Evolutionary conservation across 1,140 invertebrate species (phyloP).

Genomic region (Eueides isabella): DNA sequence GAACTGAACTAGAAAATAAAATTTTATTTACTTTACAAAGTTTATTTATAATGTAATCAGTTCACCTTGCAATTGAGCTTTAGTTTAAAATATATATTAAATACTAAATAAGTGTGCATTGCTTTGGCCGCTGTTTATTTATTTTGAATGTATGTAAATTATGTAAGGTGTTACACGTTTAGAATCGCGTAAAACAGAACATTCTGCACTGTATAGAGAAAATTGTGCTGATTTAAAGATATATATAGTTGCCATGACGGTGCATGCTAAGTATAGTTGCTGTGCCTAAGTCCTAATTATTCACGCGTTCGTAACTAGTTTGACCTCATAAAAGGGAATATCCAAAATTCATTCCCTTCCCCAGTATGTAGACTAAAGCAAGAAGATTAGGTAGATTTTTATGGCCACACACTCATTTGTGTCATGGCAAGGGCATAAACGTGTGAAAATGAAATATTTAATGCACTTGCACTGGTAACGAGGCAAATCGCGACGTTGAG

Average conservation of each 20-base stretch:
- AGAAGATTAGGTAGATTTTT: too few species aligned
- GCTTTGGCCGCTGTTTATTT: neutral
- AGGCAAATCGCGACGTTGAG: too few species aligned
- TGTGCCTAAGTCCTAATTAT: too few species aligned
- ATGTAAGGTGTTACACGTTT: neutral
- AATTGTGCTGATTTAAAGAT: neutral
- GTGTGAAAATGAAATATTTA: too few species aligned
- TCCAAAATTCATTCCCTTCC: too few species aligned
- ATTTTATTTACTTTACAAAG: neutral
- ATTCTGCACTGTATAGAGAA: conserved; percentile 1
- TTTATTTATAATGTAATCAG: neutral
- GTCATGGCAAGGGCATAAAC: too few species aligned
- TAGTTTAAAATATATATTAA: neutral
- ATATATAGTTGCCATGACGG: neutral
- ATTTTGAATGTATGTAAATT: conserved; percentile 1
- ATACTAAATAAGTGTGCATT: neutral
- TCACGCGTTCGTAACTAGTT: neutral
- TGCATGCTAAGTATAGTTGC: too few species aligned
- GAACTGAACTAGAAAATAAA: neutral
- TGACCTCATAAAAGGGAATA: neutral
- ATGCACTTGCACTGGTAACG: too few species aligned
- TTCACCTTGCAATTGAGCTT: neutral
- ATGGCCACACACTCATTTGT: too few species aligned
- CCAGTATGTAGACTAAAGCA: too few species aligned
- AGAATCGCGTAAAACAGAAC: neutral